Percentiles rank a stretch among this genome's conserved stretches.
phyloP scores from a whole-genome alignment of 2,888 invertebrate species.

The Macroteleia sp. region DNA sequence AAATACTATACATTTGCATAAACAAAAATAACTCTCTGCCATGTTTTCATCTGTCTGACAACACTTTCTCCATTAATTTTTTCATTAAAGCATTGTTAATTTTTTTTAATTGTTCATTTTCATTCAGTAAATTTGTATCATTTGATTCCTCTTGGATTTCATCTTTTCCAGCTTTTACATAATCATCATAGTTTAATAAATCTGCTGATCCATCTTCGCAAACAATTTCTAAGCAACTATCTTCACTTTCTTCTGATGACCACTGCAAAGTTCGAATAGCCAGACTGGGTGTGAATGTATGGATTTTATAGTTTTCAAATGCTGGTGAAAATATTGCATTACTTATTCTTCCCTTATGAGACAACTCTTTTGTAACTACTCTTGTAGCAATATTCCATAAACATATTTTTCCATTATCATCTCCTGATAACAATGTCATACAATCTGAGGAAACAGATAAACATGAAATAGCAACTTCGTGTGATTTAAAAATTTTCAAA shows the following conservation, averaged over 20 bases:
- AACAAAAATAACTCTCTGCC: too few species aligned
- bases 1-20: too few species aligned
- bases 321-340: conserved; percentile 88
- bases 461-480: conserved; percentile 88
- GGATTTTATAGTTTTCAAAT: conserved; percentile 86
- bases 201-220: conserved; percentile 23
- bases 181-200: conserved; percentile 38
- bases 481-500: conserved; percentile 87
- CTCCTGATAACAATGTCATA: conserved; percentile 89
- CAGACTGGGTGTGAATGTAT: conserved; percentile 86
- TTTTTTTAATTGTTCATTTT: conserved; percentile 54
- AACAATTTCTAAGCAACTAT: conserved; percentile 79
- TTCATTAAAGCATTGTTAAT: conserved; percentile 74
- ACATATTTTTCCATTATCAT: conserved; percentile 89
- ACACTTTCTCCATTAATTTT: too few species aligned
- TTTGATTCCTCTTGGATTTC: neutral
- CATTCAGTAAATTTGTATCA: neutral
- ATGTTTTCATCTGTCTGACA: too few species aligned
- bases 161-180: conserved; percentile 14
- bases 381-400: conserved; percentile 92
- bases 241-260: conserved; percentile 86
- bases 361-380: conserved; percentile 89
- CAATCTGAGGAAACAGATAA: conserved; percentile 90
- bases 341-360: conserved; percentile 90
- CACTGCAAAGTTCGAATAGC: conserved; percentile 87